phyloP scores from a whole-genome alignment of 2,797 vertebrate genomes.

The Mormyrus hasselquistii region DNA sequence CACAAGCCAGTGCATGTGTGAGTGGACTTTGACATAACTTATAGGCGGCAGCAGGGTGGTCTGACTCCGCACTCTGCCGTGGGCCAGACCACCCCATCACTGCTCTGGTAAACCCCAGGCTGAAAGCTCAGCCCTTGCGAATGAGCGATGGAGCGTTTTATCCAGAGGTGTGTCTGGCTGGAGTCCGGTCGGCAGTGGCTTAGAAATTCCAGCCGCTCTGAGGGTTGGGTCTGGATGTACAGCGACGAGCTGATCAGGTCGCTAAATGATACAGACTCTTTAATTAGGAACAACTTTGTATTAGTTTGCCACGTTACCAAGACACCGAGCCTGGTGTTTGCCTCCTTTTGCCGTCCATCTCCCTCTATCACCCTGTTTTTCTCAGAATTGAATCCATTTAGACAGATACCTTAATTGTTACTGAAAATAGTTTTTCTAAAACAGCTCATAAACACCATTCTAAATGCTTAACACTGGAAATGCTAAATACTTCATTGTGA shows the following conservation, averaged over 20 bases:
- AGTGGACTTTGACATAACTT: background rate
- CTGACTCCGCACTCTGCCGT: background rate
- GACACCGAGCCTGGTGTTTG: constrained; percentile 44
- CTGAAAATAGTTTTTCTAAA: background rate
- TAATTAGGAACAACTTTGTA: constrained; percentile 63
- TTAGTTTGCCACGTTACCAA: constrained; percentile 55
- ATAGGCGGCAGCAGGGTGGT: constrained; percentile 19
- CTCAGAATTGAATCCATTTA: constrained; percentile 21
- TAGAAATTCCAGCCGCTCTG: constrained; percentile 23
- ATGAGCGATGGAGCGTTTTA: background rate
- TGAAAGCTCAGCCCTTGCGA: background rate
- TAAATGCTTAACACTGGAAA: background rate
- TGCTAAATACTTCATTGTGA: background rate
- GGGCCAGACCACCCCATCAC: background rate
- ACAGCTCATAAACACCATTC: background rate
- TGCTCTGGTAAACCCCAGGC: background rate
- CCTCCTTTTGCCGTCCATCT: constrained; percentile 16
- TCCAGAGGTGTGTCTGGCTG: background rate
- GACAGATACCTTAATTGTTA: constrained; percentile 13
- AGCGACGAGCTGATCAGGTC: constrained; percentile 47
- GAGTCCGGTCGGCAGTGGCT: background rate
- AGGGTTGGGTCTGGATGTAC: constrained; percentile 40
- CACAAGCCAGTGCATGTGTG: background rate
- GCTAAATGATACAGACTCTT: constrained; percentile 61
- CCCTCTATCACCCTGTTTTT: background rate